A percentile compares a stretch with the other conserved stretches of the same genome.
phyloP scores from a whole-genome alignment of 2,888 invertebrate species.

The Metellina segmentata region DNA sequence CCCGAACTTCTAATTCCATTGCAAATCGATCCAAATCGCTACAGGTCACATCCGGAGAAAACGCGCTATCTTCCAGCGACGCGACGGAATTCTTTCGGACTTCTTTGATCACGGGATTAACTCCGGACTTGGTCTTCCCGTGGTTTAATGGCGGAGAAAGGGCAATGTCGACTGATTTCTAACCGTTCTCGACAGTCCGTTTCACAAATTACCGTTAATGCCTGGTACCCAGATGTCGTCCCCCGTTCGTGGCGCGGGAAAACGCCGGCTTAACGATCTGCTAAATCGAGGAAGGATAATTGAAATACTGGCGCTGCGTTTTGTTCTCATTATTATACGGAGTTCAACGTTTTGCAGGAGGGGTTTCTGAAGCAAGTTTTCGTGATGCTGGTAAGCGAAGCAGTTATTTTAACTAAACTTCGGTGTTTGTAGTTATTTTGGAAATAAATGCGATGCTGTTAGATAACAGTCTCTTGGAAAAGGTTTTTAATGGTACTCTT shows the following conservation, averaged over 20 bases:
- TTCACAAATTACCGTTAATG: slow-evolving; percentile 36
- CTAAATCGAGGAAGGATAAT: slow-evolving; percentile 23
- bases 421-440: too few relatives aligned
- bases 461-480: too few relatives aligned
- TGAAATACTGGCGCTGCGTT: background rate
- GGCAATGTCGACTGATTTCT: background rate
- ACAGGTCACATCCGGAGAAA: background rate
- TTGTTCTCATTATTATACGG: background rate
- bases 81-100: background rate
- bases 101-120: background rate
- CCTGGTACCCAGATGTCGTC: slow-evolving; percentile 2
- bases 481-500: too few relatives aligned
- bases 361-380: too few relatives aligned
- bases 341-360: too few relatives aligned
- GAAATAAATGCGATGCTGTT: too few relatives aligned
- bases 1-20: background rate
- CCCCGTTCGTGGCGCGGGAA: background rate
- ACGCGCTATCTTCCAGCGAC: background rate
- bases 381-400: too few relatives aligned
- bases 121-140: background rate
- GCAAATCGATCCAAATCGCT: background rate
- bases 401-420: too few relatives aligned
- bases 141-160: background rate
- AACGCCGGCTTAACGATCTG: background rate
- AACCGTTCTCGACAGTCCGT: background rate